phyloP scores from a whole-genome alignment of 92 coral and sea anemone species.

The Chrysogorgia sp. region DNA sequence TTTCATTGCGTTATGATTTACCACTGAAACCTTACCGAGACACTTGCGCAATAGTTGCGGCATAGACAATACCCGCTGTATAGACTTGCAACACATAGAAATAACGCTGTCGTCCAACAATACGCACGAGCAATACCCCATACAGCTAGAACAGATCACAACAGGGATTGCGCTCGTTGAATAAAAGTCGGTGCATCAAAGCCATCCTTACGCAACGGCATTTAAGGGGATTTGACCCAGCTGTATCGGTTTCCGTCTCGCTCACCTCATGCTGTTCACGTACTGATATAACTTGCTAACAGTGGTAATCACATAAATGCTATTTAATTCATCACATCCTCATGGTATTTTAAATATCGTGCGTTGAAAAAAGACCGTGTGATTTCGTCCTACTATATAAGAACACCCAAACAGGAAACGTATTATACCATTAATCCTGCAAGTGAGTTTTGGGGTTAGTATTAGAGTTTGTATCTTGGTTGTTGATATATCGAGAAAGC shows the following conservation, averaged over 20 bases:
- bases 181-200: conserved; percentile 25
- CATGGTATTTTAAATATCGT: neutral
- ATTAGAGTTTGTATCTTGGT: too few relatives aligned
- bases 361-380: too few relatives aligned
- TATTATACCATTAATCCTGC: too few relatives aligned
- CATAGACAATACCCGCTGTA: neutral
- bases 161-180: conserved; percentile 15
- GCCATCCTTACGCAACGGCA: conserved; percentile 6
- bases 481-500: too few relatives aligned
- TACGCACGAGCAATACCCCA: neutral
- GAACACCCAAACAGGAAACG: too few relatives aligned
- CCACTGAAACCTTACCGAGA: too few relatives aligned
- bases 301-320: neutral
- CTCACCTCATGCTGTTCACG: neutral
- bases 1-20: too few relatives aligned
- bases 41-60: neutral
- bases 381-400: too few relatives aligned
- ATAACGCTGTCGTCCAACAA: neutral
- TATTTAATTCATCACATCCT: conserved; percentile 9
- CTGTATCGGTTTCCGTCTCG: conserved; percentile 19
- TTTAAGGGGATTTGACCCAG: conserved; percentile 28
- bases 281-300: conserved; percentile 3
- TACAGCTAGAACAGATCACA: neutral
- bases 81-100: neutral
- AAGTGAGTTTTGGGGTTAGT: too few relatives aligned